phyloP scores from a whole-genome alignment of 1,140 invertebrate species.

The Polypedilum vanderplanki region DNA sequence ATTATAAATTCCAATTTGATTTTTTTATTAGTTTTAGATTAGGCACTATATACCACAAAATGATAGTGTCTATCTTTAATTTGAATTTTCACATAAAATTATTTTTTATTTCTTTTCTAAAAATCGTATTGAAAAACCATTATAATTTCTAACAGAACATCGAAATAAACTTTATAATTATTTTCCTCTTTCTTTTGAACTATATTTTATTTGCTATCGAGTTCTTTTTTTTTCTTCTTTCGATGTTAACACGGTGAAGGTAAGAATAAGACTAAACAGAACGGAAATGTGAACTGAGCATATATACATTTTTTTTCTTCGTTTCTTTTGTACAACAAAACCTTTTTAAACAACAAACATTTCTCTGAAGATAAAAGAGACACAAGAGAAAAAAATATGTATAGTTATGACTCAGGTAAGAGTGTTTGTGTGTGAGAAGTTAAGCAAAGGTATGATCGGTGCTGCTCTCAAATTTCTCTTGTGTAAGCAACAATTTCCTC shows the following conservation, averaged over 20 bases:
- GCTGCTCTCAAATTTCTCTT: background rate
- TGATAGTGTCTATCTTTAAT: background rate
- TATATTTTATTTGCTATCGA: too few relatives aligned
- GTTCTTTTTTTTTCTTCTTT: slow-evolving; percentile 17
- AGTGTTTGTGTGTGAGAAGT: too few relatives aligned
- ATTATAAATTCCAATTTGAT: slow-evolving; percentile 19
- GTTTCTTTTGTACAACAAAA: too few relatives aligned
- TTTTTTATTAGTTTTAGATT: slow-evolving; percentile 26
- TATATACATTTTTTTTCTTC: background rate
- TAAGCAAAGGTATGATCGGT: background rate
- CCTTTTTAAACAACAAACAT: too few relatives aligned
- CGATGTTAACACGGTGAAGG: slow-evolving; percentile 25
- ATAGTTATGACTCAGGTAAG: too few relatives aligned
- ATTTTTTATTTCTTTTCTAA: background rate
- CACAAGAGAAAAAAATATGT: too few relatives aligned
- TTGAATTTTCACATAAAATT: background rate
- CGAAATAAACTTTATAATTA: background rate
- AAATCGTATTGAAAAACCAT: slow-evolving; percentile 7
- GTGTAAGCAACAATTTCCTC: background rate
- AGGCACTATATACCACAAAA: background rate
- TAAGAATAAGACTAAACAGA: slow-evolving; percentile 17
- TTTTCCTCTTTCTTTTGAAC: background rate
- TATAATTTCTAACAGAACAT: background rate
- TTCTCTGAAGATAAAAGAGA: too few relatives aligned
- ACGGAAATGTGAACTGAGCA: background rate